Evolutionary conservation across 2,888 invertebrate genomes (phyloP), one percentile per base, ranked within the genome.

Genomic region (Gymnoscelis rufifasciata): DNA sequence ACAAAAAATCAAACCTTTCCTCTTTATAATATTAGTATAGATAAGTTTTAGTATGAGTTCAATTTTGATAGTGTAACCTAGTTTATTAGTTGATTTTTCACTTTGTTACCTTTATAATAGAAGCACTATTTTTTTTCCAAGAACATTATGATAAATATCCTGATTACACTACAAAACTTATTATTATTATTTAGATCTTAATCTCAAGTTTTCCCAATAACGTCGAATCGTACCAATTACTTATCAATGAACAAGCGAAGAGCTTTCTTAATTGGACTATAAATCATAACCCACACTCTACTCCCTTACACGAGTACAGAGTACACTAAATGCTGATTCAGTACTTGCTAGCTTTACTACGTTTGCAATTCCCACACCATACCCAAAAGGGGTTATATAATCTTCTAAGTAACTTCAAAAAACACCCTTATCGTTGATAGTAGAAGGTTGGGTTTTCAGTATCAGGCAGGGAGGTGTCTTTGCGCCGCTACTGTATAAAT

Each of bases 251-350:
- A 68, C 69, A 68, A 68, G 73, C 76, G 71, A 78, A 76, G 76
- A 76, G 70, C 64, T 63, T 65, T 65, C 68, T 64, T 83, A 84
- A 86, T 84, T 83, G 78, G 73, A 73, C 76, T 70, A 86, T 87
- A 83, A 84, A 87, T 87, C 87, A 86, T 74, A 64, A 57, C 62
- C 63, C 64, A 64, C 57, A 56, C 52, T 67, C 35, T 50, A 68
- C 73, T 68, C 63, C 70, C 71, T 71, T 71, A 72, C 71, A 74
- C 70, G 72, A 62, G 66, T 65, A 71, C 70, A 71, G 70, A 19
- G 19, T 19, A 19, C 19, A 19, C 78, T 79, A 71, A 74, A 66
- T 77, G 83, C 82, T 84, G 81, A 82, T 72, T 80, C 83, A 79
- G 78, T 71, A 72, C 76, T 78, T 71, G 65, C 72, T 72, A 64